Base-by-base conservation (phyloP, 2,888 invertebrate species). In the Agonum fuliginosum region DNA sequence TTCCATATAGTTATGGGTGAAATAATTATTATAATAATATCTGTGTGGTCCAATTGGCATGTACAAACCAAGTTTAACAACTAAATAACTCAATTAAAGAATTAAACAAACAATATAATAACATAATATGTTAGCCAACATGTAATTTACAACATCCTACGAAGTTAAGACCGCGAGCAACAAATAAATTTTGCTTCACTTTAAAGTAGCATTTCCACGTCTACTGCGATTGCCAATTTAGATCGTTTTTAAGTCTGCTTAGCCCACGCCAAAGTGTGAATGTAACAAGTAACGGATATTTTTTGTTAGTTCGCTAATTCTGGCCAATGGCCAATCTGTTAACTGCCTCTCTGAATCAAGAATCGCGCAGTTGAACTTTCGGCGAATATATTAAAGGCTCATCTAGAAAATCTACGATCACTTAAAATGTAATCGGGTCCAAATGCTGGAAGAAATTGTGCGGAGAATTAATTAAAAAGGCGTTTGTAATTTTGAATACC, bases 341-440 rank as follows among this genome's bases (percentile, higher is more conserved):
- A 37, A 37, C 37, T 37, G 37, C 37, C 37, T 37, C 37, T 37
- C 37, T 37, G 37, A 37, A 37, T 37, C 37, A 2, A 10, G 37
- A 10, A 10, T 10, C 37, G 37, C 10, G 12, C 37, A 37, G 37
- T 37, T 37, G n/a, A 37, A 12, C 37, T 37, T 37, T 37, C 37
- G 12, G 20, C 54, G 22, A 51, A 54, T 54, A 22, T 24, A 54
- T 54, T 54, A 54, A 54, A 54, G 22, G n/a, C 8, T 54, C 54
- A 12, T 54, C 12, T 24, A n/a, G 22, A n/a, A 5, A 22, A 54
- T 24, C 22, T 24, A 54, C 54, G 54, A 54, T 54, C 54, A 20
- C 51, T 54, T 54, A 54, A 54, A 54, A 24, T 22, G 22, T 54
- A 54, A 54, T 54, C 54, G 54, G 12, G 24, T 24, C 54, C 24